Percentiles rank a stretch among this genome's conserved stretches.
Evolutionary conservation across 2,113 vertebrate genomes (phyloP).

Genomic region (Nerophis lumbriciformis): DNA sequence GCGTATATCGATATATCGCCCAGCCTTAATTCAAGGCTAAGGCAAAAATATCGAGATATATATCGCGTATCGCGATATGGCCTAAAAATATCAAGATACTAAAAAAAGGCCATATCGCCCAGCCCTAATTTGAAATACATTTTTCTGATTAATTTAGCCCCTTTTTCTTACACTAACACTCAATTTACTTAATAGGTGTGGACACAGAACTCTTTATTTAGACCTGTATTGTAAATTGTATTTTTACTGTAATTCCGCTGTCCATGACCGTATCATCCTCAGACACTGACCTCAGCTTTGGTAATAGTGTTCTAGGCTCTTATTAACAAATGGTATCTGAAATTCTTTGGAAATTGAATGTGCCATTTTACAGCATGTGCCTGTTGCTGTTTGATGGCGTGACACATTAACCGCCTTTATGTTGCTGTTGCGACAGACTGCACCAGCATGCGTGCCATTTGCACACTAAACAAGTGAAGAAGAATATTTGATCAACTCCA

Average conservation of each 20-base stretch:
- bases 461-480: slow-evolving; percentile 31
- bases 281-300: slow-evolving; percentile 5
- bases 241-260: background rate
- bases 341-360: background rate
- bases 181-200: no score
- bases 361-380: background rate
- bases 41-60: no score
- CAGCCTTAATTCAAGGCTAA: no score
- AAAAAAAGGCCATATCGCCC: no score
- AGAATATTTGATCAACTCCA: background rate
- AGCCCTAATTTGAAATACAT: no score
- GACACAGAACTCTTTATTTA: no score
- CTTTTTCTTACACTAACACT: no score
- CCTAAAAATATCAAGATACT: no score
- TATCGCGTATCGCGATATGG: no score
- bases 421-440: background rate
- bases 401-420: background rate
- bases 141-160: no score
- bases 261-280: slow-evolving; percentile 4
- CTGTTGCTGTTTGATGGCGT: background rate
- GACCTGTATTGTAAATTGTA: background rate
- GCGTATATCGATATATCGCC: no score
- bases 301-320: slow-evolving; percentile 3
- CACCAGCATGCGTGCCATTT: slow-evolving; percentile 21
- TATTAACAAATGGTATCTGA: background rate